Conservation (phyloP, 2,888 invertebrate genomes). For the Euzetes globulus region DNA sequence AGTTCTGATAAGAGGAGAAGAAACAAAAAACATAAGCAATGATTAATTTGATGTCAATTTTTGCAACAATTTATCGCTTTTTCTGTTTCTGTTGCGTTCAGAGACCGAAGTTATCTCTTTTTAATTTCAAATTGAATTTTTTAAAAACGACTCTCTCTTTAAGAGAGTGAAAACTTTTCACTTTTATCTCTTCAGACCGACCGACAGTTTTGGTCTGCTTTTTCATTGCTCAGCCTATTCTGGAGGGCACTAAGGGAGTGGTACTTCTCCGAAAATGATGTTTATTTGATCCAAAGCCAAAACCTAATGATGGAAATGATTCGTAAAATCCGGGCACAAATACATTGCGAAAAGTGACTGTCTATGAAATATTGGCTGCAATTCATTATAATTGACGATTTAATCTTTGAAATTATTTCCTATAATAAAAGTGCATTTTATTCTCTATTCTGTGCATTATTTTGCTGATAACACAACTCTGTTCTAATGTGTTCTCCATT, state of each 20-base stretch:
- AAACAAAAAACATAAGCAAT: neutral
- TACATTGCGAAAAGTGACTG: neutral
- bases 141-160: too few species aligned
- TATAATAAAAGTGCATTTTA: neutral
- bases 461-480: neutral
- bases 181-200: too few species aligned
- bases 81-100: neutral
- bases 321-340: neutral
- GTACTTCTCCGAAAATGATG: too few species aligned
- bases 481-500: neutral
- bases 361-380: neutral
- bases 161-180: too few species aligned
- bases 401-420: neutral
- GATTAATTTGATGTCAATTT: constrained; percentile 6
- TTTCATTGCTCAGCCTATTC: too few species aligned
- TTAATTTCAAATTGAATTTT: neutral
- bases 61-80: neutral
- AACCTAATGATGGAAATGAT: neutral
- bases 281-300: neutral
- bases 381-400: constrained; percentile 1
- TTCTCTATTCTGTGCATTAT: neutral
- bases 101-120: neutral
- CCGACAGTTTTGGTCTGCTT: too few species aligned
- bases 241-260: too few species aligned
- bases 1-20: neutral